phyloP scores from a whole-genome alignment of 1,140 invertebrate genomes.

The Melanaphis sacchari region DNA sequence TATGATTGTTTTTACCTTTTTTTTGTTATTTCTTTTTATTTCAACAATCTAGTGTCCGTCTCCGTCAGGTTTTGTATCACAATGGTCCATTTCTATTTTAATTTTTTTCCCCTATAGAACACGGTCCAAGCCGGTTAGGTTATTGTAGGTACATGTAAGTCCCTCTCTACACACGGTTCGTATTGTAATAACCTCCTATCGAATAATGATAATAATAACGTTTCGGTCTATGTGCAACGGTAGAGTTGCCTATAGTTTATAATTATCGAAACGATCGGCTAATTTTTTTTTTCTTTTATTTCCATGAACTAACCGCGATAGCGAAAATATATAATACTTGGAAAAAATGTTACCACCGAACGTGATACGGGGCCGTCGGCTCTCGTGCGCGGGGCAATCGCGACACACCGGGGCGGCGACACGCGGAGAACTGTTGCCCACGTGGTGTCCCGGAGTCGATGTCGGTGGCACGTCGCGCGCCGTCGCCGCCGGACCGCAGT shows the following conservation, averaged over 20 bases:
- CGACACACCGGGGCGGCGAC: neutral
- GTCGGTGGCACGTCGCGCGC: neutral
- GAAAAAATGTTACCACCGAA: neutral
- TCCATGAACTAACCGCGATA: neutral
- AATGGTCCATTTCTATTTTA: neutral
- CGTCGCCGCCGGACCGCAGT: neutral
- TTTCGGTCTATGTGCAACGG: neutral
- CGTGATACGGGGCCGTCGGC: neutral
- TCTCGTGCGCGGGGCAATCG: neutral
- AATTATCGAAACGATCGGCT: neutral
- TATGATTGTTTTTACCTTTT: neutral
- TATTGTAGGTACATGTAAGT: neutral
- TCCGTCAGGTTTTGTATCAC: neutral
- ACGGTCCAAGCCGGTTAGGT: neutral
- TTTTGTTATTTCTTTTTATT: neutral
- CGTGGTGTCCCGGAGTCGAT: neutral
- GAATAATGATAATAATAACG: neutral
- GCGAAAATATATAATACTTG: neutral
- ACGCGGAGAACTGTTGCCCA: constrained; percentile 36
- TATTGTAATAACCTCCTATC: neutral
- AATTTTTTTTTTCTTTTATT: neutral
- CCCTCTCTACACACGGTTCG: neutral
- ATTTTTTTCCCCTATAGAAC: neutral
- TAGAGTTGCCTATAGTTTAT: neutral
- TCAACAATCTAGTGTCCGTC: neutral